Evolutionary conservation across 2,888 invertebrate genomes (phyloP), one percentile per base, ranked within the genome.

Genomic region (Adineta ricciae): DNA sequence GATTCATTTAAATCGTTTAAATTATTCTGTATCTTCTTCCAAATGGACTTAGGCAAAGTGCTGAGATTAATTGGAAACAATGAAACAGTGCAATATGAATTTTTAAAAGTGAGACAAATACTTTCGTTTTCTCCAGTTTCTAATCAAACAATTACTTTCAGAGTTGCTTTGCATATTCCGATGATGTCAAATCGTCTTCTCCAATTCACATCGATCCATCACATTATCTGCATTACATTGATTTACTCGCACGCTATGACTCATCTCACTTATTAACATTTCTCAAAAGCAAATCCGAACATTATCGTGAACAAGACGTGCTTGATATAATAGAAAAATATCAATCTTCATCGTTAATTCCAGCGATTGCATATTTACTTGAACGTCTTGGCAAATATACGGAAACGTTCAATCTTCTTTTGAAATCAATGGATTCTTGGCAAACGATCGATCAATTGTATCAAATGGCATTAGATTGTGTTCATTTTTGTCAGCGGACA

Each of bases 1-100:
- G 78, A 78, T 78, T 78, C 78, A 78, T 78, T 38, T 41, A 78
- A 78, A 78, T 38, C 78, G 2, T 78, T 21, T 78, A 78, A 78
- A 78, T 41, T 78, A 24, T 78, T 78, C 41, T 78, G 78, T 24
- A 41, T 78, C 14, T 78, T 41, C 41, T 78, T 78, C n/a, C 78
- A 78, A 83, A 83, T 83, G 36, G 83, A 56, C 24, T 36, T 83
- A 41, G 83, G 83, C 36, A 83, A 83, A 83, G 32, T 83, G 16
- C 50, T 83, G 27, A 46, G 27, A 49, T 54, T 56, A 50, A 24
- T 83, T 24, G 50, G 50, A 24, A 50, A 83, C 9, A 83, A 83
- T 36, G 83, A 83, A 83, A 21, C 11, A 27, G 83, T 36, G 24
- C 50, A 83, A 83, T 52, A 83, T 50, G 41, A 21, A 24, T 21